Evolutionary conservation across 2,797 vertebrate genomes (phyloP), one percentile per base, ranked within the genome.

Genomic region (Hyperoplus lanceolatus): DNA sequence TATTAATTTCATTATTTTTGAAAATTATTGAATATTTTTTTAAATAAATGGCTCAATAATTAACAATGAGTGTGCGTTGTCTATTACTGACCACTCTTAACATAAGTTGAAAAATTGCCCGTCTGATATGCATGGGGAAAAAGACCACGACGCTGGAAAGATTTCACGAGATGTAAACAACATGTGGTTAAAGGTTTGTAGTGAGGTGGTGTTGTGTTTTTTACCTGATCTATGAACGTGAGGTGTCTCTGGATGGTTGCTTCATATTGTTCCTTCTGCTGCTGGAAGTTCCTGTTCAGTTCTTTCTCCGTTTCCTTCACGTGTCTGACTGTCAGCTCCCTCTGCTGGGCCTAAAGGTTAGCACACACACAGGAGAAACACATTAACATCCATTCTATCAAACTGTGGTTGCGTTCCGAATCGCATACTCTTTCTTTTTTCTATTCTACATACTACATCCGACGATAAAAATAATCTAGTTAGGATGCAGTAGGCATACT

Each of bases 141-240:
- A 21, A 21, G 21, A 21, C 21, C 21, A 21, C 21, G 1, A 2
- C 21, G 21, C 21, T 21, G 21, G 21, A 21, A 0, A 79, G n/a
- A 15, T 21, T 50, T 2, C 4, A 16, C 4, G 7, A 43, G 38
- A 21, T 21, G 21, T 21, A 21, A 42, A 39, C 36, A 58, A 16
- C n/a, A 8, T 1, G 9, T 12, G 7, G 18, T 7, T 8, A 1
- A 7, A 21, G 5, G 29, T 9, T 21, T 0, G 38, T 36, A 10
- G 54, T 29, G 38, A 15, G n/a, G 0, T 29, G 46, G 59, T 3
- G 10, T 29, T 36, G 13, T 39, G 14, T 45, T 60, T 8, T 3
- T 21, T 90, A 97, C 98, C 97, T 99, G 97, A 88, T 99, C 97
- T 0, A 99, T 99, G 92, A 99, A 99, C 3, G 95, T 72, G 65